Base-by-base conservation (phyloP, 2,113 vertebrate genomes). In the Lamprotornis superbus region DNA sequence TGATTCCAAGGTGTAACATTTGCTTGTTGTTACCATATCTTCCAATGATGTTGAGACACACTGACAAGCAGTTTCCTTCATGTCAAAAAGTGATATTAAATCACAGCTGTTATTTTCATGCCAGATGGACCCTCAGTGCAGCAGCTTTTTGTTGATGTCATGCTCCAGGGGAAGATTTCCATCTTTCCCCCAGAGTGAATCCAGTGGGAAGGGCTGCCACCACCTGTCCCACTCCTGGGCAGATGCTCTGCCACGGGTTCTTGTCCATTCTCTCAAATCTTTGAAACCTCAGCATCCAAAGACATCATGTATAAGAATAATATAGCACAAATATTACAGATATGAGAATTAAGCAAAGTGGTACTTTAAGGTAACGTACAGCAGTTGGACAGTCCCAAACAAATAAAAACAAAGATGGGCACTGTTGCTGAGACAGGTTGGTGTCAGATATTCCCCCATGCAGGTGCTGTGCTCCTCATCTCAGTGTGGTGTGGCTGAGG, bases 401-500 rank as follows among this genome's bases (percentile, higher is more conserved):
- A 40, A 55, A 53, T 44, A 3, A 21, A 14, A 50, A 15, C 15
- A 31, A 15, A 15, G 5, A 20, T 7, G 33, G 15, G 27, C 19
- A 18, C 28, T 0, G 0, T 30, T n/a, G 7, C 46, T 57, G 64
- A 44, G 33, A 8, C 19, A 35, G 27, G 21, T 19, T 67, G 35
- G 33, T 86, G 37, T 33, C 18, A 39, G 30, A 15, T 50, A 11
- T 69, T 65, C 21, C n/a, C 22, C 10, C 10, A 22, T 8, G 35
- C 25, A 20, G 15, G 15, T 68, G 40, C 55, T 83, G 31, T 80
- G 19, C n/a, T 5, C 18, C 55, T 83, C 6, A 7, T 23, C 39
- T 76, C 0, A 0, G 19, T 31, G 17, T 7, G 35, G 13, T 18
- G n/a, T 1, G 1, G 24, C 42, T n/a, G 12, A 19, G 27, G 33